Percentiles rank a stretch among this genome's conserved stretches.
phyloP scores from a whole-genome alignment of 2,888 invertebrate genomes.

The Peribatodes rhomboidaria region DNA sequence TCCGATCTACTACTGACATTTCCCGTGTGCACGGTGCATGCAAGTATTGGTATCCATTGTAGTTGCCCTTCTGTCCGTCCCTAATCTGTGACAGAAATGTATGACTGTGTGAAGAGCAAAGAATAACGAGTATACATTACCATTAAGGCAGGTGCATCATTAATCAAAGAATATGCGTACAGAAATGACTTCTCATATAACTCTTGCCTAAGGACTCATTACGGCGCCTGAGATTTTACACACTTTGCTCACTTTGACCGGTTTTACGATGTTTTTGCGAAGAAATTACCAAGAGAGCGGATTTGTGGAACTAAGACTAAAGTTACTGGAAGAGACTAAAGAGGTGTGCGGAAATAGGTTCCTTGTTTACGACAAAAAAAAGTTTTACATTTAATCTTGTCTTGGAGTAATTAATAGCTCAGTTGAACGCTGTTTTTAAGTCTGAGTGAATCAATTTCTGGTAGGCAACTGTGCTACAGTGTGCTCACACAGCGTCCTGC shows the following conservation, averaged over 20 bases:
- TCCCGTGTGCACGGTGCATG: no score
- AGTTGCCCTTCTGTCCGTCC: background rate
- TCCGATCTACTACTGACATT: no score
- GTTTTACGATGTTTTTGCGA: constrained; percentile 24
- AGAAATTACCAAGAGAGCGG: constrained; percentile 10
- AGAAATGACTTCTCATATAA: constrained; percentile 42
- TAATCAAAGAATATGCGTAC: constrained; percentile 50
- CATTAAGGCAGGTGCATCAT: constrained; percentile 50
- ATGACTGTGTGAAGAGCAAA: constrained; percentile 27
- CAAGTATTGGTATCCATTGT: no score
- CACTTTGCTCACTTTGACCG: constrained; percentile 11
- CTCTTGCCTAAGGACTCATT: constrained; percentile 52
- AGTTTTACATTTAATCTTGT: no score
- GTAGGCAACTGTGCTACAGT: no score
- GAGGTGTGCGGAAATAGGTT: background rate
- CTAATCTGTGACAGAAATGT: constrained; percentile 40
- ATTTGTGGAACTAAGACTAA: background rate
- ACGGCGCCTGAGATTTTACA: constrained; percentile 30
- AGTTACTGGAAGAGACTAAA: no score
- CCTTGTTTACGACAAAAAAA: no score
- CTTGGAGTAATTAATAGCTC: no score
- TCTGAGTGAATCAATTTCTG: background rate
- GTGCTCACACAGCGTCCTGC: no score
- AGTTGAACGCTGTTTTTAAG: no score
- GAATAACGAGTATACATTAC: constrained; percentile 50